Percentiles rank a stretch among this genome's conserved stretches.
Conservation (phyloP, 2,888 invertebrate genomes). For the Phaonia tiefii region DNA sequence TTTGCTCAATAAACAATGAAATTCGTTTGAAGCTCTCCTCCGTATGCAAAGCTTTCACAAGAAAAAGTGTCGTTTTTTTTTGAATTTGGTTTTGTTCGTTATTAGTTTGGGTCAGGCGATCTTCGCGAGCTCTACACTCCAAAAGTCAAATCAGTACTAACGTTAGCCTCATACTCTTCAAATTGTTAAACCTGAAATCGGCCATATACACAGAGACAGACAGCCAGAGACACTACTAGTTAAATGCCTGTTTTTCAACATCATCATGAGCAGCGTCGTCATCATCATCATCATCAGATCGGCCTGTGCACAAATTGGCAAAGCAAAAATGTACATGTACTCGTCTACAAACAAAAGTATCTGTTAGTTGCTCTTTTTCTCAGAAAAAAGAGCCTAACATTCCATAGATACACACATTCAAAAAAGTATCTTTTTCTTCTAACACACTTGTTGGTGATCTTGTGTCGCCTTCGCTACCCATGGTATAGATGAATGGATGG, state of each 20-base stretch:
- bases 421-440: conserved; percentile 10
- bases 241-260: conserved; percentile 17
- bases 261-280: neutral
- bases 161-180: conserved; percentile 51
- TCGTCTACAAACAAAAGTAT: conserved; percentile 17
- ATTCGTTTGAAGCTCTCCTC: conserved; percentile 53
- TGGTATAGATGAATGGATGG: too few species aligned
- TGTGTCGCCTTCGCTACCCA: too few species aligned
- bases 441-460: conserved; percentile 24
- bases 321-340: conserved; percentile 32
- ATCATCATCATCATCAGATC: neutral
- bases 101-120: conserved; percentile 20
- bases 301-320: conserved; percentile 38
- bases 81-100: neutral
- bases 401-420: conserved; percentile 46
- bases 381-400: conserved; percentile 23
- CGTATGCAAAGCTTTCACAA: conserved; percentile 52
- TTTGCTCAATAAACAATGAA: conserved; percentile 58
- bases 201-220: conserved; percentile 48
- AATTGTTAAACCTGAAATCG: conserved; percentile 51
- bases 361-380: conserved; percentile 42
- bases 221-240: conserved; percentile 13
- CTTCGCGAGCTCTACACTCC: conserved; percentile 58
- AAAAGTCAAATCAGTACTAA: conserved; percentile 66
- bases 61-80: conserved; percentile 39